Base-by-base conservation (phyloP, 2,888 invertebrate genomes). In the Spisula solida region DNA sequence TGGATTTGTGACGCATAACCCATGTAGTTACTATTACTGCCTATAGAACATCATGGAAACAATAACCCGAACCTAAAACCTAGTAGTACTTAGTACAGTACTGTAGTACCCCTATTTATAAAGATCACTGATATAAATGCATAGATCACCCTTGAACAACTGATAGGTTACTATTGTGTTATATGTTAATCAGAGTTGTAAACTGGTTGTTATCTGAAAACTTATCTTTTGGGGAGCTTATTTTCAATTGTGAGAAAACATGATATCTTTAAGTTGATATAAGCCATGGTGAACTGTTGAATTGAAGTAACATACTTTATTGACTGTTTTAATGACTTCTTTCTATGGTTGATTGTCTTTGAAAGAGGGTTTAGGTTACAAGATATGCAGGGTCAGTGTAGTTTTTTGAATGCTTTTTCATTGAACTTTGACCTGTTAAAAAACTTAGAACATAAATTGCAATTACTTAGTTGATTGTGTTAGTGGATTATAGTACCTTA, bases 181-280 rank as follows among this genome's bases (percentile, higher is more conserved):
- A 14, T 75, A 75, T 34, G 75, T 34, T 75, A 75, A 75, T 75
- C 75, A 34, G 34, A 2, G 31, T 14, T 31, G 75, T 75, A 75
- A 34, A 34, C 75, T 34, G 31, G 34, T 75, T 5, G 31, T 75
- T 75, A 75, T 75, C 75, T 25, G 1, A 31, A 31, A 34, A 25
- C n/a, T 56, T 56, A 85, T 85, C 85, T 85, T 85, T 85, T 85
- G 12, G 56, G 47, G 29, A 78, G 29, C 55, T 56, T 55, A 56
- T 85, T 85, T 85, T 78, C 85, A 34, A 85, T 85, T 48, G 79
- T 55, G 20, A 20, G 41, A 29, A 80, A 85, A 75, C 31, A 18
- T 29, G 75, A 75, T 75, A 75, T 75, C 75, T 34, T 34, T 34
- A 16, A 1, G 75, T 75, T 75, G 14, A 75, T 34, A 34, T 75